Evolutionary conservation across 1,140 invertebrate species (phyloP).

Genomic region (Bombus haemorrhoidalis): DNA sequence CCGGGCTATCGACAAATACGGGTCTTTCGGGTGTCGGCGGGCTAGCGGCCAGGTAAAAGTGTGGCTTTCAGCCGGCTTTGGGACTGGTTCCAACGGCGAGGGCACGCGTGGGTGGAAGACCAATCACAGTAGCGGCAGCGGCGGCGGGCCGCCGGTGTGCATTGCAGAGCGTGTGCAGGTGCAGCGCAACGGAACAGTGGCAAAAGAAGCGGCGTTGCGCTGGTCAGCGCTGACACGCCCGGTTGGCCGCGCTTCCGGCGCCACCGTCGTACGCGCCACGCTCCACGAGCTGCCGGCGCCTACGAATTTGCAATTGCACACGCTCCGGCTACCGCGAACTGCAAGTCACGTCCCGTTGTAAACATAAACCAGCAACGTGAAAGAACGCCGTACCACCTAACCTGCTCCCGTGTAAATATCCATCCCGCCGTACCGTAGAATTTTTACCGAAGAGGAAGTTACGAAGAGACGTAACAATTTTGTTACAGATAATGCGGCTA

Average conservation of each 20-base stretch:
- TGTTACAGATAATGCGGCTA: not conserved
- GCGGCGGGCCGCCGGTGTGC: slow-evolving; percentile 44
- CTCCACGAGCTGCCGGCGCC: slow-evolving; percentile 42
- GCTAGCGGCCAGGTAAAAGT: slow-evolving; percentile 19
- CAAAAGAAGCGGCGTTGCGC: slow-evolving; percentile 77
- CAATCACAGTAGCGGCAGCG: slow-evolving; percentile 65
- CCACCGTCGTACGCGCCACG: slow-evolving; percentile 54
- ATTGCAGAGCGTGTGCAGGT: slow-evolving; percentile 74
- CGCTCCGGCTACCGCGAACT: not conserved
- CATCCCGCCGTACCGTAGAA: not conserved
- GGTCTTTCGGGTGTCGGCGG: slow-evolving; percentile 24
- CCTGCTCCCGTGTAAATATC: not conserved
- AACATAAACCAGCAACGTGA: not conserved
- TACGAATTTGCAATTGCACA: slow-evolving; percentile 41
- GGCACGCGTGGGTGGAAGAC: slow-evolving; percentile 69
- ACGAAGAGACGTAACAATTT: not conserved
- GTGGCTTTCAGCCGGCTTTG: slow-evolving; percentile 26
- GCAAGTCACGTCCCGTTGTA: not conserved
- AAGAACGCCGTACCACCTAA: not conserved
- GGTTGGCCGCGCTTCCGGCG: slow-evolving; percentile 76
- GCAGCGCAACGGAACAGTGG: slow-evolving; percentile 69
- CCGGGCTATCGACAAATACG: slow-evolving; percentile 29
- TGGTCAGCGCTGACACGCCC: slow-evolving; percentile 80
- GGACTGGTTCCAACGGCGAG: slow-evolving; percentile 57
- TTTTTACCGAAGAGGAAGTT: not conserved